phyloP scores from a whole-genome alignment of 2,113 vertebrate genomes.

The Hemiscyllium ocellatum region DNA sequence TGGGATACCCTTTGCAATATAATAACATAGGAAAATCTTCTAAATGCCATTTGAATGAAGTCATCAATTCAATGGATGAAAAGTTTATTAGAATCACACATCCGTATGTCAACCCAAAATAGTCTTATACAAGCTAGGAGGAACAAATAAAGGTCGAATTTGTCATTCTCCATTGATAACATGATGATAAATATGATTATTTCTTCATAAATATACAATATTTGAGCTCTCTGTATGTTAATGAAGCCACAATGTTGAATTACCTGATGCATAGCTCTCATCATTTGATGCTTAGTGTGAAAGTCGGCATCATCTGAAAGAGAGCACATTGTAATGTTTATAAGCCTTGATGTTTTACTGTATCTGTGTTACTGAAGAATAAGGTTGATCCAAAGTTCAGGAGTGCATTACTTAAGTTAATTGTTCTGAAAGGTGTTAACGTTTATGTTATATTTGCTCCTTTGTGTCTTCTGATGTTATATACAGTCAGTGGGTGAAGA shows the following conservation, averaged over 20 bases:
- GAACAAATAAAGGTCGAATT: too few species aligned
- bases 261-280: slow-evolving; percentile 56
- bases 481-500: too few species aligned
- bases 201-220: not conserved
- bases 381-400: not conserved
- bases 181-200: not conserved
- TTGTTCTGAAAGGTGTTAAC: too few species aligned
- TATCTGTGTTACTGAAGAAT: not conserved
- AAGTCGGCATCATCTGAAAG: slow-evolving; percentile 52
- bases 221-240: not conserved
- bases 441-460: too few species aligned
- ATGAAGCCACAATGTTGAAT: not conserved
- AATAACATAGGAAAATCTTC: not conserved
- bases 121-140: not conserved
- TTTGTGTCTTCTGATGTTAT: too few species aligned
- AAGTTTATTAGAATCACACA: not conserved
- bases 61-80: not conserved
- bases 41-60: not conserved
- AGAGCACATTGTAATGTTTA: slow-evolving; percentile 39
- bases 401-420: too few species aligned
- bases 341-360: not conserved
- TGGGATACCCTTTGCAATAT: not conserved
- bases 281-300: slow-evolving; percentile 46
- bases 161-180: not conserved
- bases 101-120: not conserved